Evolutionary conservation across 2,113 vertebrate genomes (phyloP).

Genomic region (Hyperopisus bebe): DNA sequence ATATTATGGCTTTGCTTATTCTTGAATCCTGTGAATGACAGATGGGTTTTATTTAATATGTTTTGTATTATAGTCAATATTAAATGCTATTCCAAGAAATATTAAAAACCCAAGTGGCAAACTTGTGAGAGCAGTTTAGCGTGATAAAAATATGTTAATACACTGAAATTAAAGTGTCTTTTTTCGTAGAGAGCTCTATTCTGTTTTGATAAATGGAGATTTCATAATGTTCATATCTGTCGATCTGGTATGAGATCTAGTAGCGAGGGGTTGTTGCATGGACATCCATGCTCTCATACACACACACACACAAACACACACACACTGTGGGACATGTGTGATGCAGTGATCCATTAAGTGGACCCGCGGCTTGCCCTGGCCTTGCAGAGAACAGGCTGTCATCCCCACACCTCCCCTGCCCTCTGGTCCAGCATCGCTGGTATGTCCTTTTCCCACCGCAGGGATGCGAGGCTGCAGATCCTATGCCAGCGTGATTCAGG

Average conservation of each 20-base stretch:
- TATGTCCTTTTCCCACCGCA: background rate
- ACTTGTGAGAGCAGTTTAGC: background rate
- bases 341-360: background rate
- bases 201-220: conserved; percentile 11
- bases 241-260: background rate
- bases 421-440: background rate
- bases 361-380: background rate
- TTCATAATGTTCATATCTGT: background rate
- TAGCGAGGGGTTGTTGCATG: background rate
- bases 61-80: conserved; percentile 33
- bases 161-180: conserved; percentile 10
- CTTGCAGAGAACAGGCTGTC: background rate
- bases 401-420: background rate
- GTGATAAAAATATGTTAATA: conserved; percentile 9
- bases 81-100: conserved; percentile 29
- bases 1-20: conserved; percentile 40
- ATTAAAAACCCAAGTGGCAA: conserved; percentile 1
- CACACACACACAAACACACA: conserved; percentile 15
- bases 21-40: conserved; percentile 52
- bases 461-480: background rate
- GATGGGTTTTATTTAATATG: conserved; percentile 33
- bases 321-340: background rate
- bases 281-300: background rate
- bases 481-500: background rate
- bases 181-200: background rate